Evolutionary conservation across 1,140 invertebrate species (phyloP), one percentile per base, ranked within the genome.

Genomic region (Monochamus saltuarius): DNA sequence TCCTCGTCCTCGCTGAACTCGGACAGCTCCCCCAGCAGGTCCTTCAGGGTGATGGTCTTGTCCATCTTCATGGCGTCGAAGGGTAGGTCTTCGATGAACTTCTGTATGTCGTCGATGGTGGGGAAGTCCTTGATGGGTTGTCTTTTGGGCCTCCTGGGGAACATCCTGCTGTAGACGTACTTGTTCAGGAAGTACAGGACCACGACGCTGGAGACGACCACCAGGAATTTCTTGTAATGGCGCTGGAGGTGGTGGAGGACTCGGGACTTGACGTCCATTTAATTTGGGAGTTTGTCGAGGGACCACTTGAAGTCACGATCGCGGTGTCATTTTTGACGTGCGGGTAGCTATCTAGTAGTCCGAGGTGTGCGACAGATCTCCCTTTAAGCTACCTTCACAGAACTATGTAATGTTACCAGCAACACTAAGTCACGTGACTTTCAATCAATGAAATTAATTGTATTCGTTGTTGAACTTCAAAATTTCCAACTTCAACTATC

Each of bases 1-100:
- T 69, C 67, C 34, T 69, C 67, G 40, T 69, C 65, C 39, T 69
- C 67, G 39, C 67, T 69, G 46, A 67, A 67, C 38, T 67, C 65
- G 9, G 61, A 64, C 10, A 67, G 55, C 36, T 69, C 67, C 0
- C 60, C 67, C 35, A 69, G 35, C 10, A 69, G 46, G 45, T 69
- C 65, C 37, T 61, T 65, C 13, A 69, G 45, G 40, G 61, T 61
- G 1, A 67, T 37, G 10, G 35, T 46, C 37, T 64, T 64, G 10
- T 59, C 50, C 13, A 58, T 17, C 14, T 59, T 49, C 1, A 49
- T 37, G 9, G 58, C 47, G 10, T 69, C 61, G 35, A 67, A 56
- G 13, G 67, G 65, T 29, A 69, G 34, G 9, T 67, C 60, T 50
- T 69, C 67, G 14, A 69, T 67, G 40, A 65, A 69, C 22, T 62